Percentiles rank a stretch among this genome's conserved stretches.
Evolutionary conservation across 2,113 vertebrate species (phyloP).

Genomic region (Melanerpes aurifrons): DNA sequence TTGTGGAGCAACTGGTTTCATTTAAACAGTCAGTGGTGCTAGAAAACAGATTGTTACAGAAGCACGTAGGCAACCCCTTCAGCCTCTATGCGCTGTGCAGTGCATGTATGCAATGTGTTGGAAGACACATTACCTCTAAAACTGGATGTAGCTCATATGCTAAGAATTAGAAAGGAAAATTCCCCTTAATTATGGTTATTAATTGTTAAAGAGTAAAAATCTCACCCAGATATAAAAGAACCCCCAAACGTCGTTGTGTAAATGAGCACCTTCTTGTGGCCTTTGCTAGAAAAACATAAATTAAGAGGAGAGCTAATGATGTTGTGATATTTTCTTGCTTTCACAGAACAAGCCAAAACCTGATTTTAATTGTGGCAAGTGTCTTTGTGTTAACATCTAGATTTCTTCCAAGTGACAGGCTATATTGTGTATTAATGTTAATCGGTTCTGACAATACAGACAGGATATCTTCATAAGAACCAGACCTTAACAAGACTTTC

Average conservation of each 20-base stretch:
- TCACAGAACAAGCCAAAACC: not conserved
- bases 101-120: not conserved
- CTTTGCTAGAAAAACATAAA: not conserved
- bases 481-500: conserved; percentile 19
- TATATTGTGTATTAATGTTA: not conserved
- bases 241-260: not conserved
- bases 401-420: conserved; percentile 25
- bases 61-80: not conserved
- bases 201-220: not conserved
- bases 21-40: not conserved
- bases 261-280: not conserved
- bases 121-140: not conserved
- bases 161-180: not conserved
- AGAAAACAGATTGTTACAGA: not conserved
- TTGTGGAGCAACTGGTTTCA: not conserved
- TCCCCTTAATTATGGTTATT: not conserved
- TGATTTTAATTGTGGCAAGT: conserved; percentile 13
- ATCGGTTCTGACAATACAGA: conserved; percentile 37
- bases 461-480: conserved; percentile 5
- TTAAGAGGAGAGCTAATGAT: not conserved
- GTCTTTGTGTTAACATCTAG: not conserved
- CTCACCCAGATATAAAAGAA: not conserved
- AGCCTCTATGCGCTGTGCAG: not conserved
- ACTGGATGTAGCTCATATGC: not conserved
- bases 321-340: not conserved